Evolutionary conservation across 2,888 invertebrate species (phyloP), one percentile per base, ranked within the genome.

Genomic region (Notodonta ziczac): DNA sequence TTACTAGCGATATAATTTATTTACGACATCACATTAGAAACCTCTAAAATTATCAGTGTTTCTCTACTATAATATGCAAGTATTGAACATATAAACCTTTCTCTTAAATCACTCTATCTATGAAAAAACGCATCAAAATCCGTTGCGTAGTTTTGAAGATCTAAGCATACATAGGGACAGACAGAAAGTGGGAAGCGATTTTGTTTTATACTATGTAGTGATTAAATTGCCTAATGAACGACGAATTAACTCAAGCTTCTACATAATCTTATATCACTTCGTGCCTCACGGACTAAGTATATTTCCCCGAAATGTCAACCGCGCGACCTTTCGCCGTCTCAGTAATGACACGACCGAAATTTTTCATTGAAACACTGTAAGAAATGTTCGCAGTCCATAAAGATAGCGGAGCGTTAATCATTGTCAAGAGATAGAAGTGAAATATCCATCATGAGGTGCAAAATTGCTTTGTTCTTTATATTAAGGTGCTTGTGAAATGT

Each of bases 401-500:
- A 69, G 66, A 72, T 69, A 71, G 59, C 62, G 72, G 69, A 67
- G 58, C 61, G 74, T 73, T 73, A 69, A 73, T 73, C 73, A 73
- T 53, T 73, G 73, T 73, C 73, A 69, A 66, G 69, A 70, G 63
- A 58, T 61, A 67, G 57, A 69, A 65, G 64, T 67, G 42, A 67
- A 67, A 70, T 67, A 67, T 63, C 52, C 60, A 61, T 59, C 56
- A 60, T 66, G 57, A 66, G 58, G 56, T 63, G 59, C 60, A 58
- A 72, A 72, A 74, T 76, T 71, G 65, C 73, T 68, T 64, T 65
- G 67, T 67, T 69, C 70, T 57, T 60, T 46, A 65, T 58, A 63
- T 68, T 70, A 73, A 76, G 67, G 68, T 74, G 73, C 68, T 77
- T 80, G 76, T 78, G 73, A 68, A 74, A 76, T 67, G 65, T 67